Percentiles rank a stretch among this genome's conserved stretches.
Conservation (phyloP, 1,140 invertebrate genomes). For the Dendrolimus punctatus region DNA sequence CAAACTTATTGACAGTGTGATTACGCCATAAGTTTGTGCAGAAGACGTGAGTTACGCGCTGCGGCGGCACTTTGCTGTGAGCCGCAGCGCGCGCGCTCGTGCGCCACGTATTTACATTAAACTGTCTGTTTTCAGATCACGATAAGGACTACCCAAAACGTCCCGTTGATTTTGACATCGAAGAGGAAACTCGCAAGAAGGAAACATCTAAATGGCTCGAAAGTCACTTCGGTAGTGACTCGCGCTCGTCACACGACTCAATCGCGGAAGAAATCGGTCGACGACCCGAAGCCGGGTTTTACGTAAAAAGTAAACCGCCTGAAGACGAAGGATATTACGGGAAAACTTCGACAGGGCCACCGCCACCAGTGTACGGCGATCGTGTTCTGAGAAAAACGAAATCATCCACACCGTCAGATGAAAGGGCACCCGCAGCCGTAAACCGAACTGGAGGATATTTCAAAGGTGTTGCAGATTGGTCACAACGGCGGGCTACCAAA, state of each 20-base stretch:
- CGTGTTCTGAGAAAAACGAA: constrained; percentile 55
- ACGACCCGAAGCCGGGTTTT: constrained; percentile 78
- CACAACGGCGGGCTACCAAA: constrained; percentile 74
- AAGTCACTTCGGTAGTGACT: constrained; percentile 91
- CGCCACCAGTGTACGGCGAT: constrained; percentile 52
- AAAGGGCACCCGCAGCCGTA: constrained; percentile 37
- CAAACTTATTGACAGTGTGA: constrained; percentile 61
- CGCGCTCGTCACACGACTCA: constrained; percentile 80
- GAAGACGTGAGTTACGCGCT: constrained; percentile 26
- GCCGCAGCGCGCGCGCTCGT: constrained; percentile 36
- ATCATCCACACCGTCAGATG: constrained; percentile 62
- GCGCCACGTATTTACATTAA: constrained; percentile 20
- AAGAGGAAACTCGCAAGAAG: constrained; percentile 89
- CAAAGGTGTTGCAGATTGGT: constrained; percentile 85
- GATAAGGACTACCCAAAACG: constrained; percentile 86
- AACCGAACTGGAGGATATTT: constrained; percentile 73
- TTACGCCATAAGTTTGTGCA: constrained; percentile 53
- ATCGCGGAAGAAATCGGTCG: constrained; percentile 72
- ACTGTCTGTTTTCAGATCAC: constrained; percentile 54
- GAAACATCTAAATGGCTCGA: constrained; percentile 93
- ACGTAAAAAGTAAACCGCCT: constrained; percentile 80
- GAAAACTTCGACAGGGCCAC: constrained; percentile 46
- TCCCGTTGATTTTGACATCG: constrained; percentile 86
- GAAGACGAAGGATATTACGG: constrained; percentile 59
- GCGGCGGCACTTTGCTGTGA: constrained; percentile 26